Percentiles rank a stretch among this genome's conserved stretches.
Conservation (phyloP, 2,888 invertebrate species). For the Xylocampa areola region DNA sequence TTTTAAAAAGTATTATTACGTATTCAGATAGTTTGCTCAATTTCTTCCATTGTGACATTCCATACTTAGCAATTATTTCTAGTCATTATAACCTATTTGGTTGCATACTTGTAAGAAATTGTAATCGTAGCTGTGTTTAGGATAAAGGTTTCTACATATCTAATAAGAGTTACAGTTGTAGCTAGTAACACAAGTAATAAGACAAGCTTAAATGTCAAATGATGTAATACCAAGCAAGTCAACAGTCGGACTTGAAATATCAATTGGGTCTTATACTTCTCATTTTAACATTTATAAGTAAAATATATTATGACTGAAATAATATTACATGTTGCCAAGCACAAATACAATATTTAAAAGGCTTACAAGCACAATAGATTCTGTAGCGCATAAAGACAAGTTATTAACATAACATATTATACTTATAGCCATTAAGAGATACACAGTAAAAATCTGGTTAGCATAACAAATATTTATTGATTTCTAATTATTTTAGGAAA, state of each 20-base stretch:
- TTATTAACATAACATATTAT: constrained; percentile 8
- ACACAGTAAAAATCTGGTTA: constrained; percentile 40
- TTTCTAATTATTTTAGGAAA: constrained; percentile 47
- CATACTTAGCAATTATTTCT: constrained; percentile 61
- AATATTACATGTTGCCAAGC: constrained; percentile 31
- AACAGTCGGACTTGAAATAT: constrained; percentile 3
- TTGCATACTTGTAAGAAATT: constrained; percentile 51
- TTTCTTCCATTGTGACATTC: constrained; percentile 63
- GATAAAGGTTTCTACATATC: constrained; percentile 53
- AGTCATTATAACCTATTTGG: constrained; percentile 51
- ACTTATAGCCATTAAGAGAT: constrained; percentile 19
- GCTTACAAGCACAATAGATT: constrained; percentile 39
- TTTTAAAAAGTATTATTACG: constrained; percentile 39
- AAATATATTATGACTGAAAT: constrained; percentile 36
- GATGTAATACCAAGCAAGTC: constrained; percentile 35
- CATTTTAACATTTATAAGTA: constrained; percentile 8
- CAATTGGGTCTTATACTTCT: constrained; percentile 17
- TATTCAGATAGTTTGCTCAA: constrained; percentile 65
- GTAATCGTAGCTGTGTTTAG: constrained; percentile 53
- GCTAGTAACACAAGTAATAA: constrained; percentile 13
- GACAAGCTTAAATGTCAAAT: constrained; percentile 8
- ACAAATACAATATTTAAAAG: constrained; percentile 32
- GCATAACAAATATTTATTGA: constrained; percentile 57
- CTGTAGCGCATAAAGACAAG: constrained; percentile 10
- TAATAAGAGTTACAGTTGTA: constrained; percentile 28